Evolutionary conservation across 2,888 invertebrate species (phyloP).

Genomic region (Leptura quadrifasciata): DNA sequence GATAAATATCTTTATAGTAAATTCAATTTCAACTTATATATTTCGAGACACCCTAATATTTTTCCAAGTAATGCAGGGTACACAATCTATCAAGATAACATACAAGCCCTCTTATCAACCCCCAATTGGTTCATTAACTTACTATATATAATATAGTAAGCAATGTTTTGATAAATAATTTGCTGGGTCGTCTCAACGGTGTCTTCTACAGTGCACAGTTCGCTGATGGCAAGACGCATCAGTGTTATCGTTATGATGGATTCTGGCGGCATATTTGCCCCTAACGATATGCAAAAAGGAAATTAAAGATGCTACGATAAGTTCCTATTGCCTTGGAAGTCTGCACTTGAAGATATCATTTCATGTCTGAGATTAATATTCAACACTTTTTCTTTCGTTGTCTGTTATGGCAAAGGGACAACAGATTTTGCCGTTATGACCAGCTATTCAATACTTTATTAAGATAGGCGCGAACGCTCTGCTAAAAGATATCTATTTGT

Average conservation of each 20-base stretch:
- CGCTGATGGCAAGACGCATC: constrained; percentile 70
- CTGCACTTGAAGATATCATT: constrained; percentile 61
- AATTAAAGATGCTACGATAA: constrained; percentile 73
- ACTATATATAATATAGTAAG: constrained; percentile 19
- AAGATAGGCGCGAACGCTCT: background rate
- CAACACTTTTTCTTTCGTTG: constrained; percentile 31
- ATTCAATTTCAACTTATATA: background rate
- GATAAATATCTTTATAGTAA: background rate
- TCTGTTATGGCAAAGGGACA: background rate
- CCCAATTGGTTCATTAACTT: constrained; percentile 30
- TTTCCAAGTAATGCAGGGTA: background rate
- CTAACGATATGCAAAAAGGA: constrained; percentile 73
- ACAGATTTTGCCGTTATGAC: background rate
- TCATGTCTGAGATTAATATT: constrained; percentile 59
- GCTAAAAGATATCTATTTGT: background rate
- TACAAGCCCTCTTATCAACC: constrained; percentile 22
- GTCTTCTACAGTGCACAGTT: constrained; percentile 42
- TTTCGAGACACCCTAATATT: background rate
- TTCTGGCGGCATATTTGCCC: constrained; percentile 71
- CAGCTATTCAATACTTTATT: background rate
- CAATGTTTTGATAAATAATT: constrained; percentile 30
- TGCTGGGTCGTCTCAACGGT: constrained; percentile 25
- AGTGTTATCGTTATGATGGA: constrained; percentile 73
- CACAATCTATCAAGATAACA: constrained; percentile 11
- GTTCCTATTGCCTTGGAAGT: constrained; percentile 63